Base-by-base conservation (phyloP, 2,888 invertebrate genomes). In the Priocnemis perturbator region DNA sequence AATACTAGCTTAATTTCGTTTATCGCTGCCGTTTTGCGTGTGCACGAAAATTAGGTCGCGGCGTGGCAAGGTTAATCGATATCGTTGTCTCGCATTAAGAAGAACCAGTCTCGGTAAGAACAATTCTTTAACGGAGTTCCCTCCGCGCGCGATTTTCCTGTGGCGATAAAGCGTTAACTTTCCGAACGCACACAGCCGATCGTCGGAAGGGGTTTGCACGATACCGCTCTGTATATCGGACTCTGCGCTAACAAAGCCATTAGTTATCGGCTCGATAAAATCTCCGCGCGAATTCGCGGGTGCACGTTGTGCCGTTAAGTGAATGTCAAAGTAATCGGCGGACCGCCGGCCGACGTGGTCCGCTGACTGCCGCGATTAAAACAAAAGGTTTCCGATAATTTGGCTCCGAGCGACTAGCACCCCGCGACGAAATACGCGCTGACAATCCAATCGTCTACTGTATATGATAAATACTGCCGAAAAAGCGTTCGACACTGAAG, bases 251-350 rank as follows among this genome's bases (percentile, higher is more conserved):
- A 69, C 60, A 57, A 52, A 64, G 56, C 60, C 47, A 62, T 53
- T 60, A 69, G 58, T 73, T 67, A 47, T 19, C 50, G 21, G 56
- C 55, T 50, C 57, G 69, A 67, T 67, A 58, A 53, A 37, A 67
- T 69, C 67, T 57, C 48, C 53, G 20, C n/a, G 23, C 37, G 50
- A 44, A 65, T 30, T 52, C 60, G 44, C 65, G 59, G 21, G 56
- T 30, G 37, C 37, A 37, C 37, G 37, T 37, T 37, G 14, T 37
- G 37, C 37, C 37, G 37, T 37, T 37, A 37, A 37, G 37, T 37
- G 37, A 37, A 37, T 37, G 1, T 37, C 37, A 11, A 37, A 37
- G 37, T 37, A 37, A 37, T 37, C 37, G 37, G 2, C 37, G 37
- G 37, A 11, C 37, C 37, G 26, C 5, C 26, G 26, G 3, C 7